These are phyloP conservation scores for Thymelicus sylvestris DNA, from an alignment of 2,888 invertebrate genomes.

Conservation along the genomic window DNA sequence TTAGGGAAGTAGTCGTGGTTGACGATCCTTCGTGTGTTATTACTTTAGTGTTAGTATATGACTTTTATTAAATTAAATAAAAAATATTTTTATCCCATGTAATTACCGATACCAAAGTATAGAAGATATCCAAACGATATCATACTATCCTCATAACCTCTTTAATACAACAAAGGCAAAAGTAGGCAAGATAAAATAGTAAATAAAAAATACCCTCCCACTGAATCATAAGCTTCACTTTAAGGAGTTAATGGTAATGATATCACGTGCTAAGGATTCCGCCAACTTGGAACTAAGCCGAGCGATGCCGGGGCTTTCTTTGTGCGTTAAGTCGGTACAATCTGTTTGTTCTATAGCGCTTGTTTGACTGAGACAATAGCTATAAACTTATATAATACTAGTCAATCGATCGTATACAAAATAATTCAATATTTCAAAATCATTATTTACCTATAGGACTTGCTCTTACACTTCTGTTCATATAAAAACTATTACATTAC, in stretches of 20 bases:
- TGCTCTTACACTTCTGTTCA: no score
- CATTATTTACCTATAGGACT: no score
- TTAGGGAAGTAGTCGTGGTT: no score
- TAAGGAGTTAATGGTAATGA: constrained; percentile 61
- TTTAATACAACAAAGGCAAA: not conserved
- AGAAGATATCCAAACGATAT: not conserved
- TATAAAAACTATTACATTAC: no score
- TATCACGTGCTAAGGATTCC: constrained; percentile 70
- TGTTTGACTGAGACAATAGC: not conserved
- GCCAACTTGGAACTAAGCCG: constrained; percentile 64
- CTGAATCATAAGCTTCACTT: constrained; percentile 18
- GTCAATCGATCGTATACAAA: constrained; percentile 14
- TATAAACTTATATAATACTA: not conserved
- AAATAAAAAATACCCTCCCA: not conserved
- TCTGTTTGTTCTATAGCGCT: constrained; percentile 57
- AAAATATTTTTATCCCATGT: no score
- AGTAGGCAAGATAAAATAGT: not conserved
- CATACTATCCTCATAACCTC: no score
- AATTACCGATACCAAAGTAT: not conserved
- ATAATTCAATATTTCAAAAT: not conserved
- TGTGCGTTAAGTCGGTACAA: constrained; percentile 65
- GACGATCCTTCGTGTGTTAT: no score
- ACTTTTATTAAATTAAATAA: no score
- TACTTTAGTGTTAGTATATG: no score
- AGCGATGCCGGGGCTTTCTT: constrained; percentile 60